Evolutionary conservation across 2,888 invertebrate species (phyloP).

Genomic region (Bembecia ichneumoniformis): DNA sequence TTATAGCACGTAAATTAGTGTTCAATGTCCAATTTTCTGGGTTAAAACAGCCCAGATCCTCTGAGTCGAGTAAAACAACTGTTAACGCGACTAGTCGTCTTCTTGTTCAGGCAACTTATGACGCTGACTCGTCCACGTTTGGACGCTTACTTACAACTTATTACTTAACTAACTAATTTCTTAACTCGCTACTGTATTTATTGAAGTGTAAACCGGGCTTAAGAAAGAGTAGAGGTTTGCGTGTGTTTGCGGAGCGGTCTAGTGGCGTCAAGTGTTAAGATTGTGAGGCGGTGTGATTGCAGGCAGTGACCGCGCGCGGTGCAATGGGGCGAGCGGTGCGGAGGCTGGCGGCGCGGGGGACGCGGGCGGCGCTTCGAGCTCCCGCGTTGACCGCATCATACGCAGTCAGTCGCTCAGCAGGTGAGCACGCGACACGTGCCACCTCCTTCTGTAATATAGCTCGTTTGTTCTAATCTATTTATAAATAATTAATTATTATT

Average conservation of each 20-base stretch:
- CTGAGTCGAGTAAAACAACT: no score
- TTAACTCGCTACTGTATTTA: no score
- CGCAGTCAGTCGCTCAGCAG: constrained; percentile 78
- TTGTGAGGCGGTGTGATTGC: constrained; percentile 7
- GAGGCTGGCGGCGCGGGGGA: constrained; percentile 20
- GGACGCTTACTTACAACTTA: no score
- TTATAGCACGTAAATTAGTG: no score
- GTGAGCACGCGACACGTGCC: constrained; percentile 58
- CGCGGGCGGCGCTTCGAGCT: constrained; percentile 24
- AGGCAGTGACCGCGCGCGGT: constrained; percentile 63
- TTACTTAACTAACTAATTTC: no score
- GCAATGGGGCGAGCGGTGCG: constrained; percentile 49
- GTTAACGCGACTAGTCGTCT: no score
- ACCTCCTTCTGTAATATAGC: not conserved
- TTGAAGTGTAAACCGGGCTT: no score
- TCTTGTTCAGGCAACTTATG: no score
- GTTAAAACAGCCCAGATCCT: no score
- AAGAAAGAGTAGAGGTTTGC: not conserved
- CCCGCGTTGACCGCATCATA: constrained; percentile 32
- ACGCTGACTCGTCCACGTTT: no score
- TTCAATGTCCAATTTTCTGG: no score
- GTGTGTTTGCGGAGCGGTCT: not conserved
- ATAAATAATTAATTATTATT: constrained; percentile 66
- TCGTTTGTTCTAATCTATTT: constrained; percentile 68
- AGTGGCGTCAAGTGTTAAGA: not conserved